Evolutionary conservation across 2,888 invertebrate genomes (phyloP), one percentile per base, ranked within the genome.

Genomic region (Mylabris sibirica): DNA sequence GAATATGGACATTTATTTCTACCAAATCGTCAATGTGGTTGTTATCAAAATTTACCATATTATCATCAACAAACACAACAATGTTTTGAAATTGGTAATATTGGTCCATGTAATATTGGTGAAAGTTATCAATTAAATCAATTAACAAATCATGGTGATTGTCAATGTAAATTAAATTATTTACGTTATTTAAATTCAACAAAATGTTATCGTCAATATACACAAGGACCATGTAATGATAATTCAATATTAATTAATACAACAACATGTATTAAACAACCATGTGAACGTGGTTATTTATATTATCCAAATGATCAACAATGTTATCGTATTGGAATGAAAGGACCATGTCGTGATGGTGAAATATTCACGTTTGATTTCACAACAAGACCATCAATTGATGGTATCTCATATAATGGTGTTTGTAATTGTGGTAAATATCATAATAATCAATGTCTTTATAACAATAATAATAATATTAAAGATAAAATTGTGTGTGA

Each of bases 301-400:
- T 95, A 93, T 83, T 92, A 93, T 77, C 92, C 94, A 0, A 87
- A 87, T 59, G 89, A 91, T 44, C 88, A 90, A 41, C 90, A 90
- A 0, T 95, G 95, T 83, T 93, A 93, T 85, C 88, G 91, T 66
- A 92, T 94, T 11, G 95, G 95, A 0, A 88, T 91, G 0, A 88
- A 88, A 34, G 95, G 93, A 30, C 94, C 95, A 0, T 95, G 95
- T 76, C 87, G 89, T 0, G 82, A 85, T 6, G 91, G 92, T 1
- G 90, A 92, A 79, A 89, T 94, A 9, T 91, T 95, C 3, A 90
- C 94, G 0, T 95, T 93, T 81, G 95, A 95, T 85, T 92, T 93
- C 78, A 91, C 90, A 22, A 90, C 92, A 0, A 85, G 93, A 1
- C 93, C 93, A 0, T 93, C 93, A 0, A 80, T 94, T 1, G 94